phyloP scores from a whole-genome alignment of 2,888 invertebrate species.

The Psylliodes chrysocephalus region DNA sequence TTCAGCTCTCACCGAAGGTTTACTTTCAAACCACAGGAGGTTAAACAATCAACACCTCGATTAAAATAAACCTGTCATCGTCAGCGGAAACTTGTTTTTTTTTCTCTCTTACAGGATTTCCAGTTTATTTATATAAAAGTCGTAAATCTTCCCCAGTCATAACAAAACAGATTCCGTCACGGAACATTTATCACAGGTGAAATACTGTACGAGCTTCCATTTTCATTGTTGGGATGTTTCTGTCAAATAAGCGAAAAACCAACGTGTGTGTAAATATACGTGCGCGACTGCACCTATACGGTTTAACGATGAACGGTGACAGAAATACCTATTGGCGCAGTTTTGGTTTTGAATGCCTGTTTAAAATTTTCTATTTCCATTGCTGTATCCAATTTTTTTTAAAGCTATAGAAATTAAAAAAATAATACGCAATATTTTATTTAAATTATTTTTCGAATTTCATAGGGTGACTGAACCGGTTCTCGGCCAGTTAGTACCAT shows the following conservation, averaged over 20 bases:
- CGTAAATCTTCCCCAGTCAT: conserved; percentile 44
- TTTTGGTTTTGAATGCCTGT: not conserved
- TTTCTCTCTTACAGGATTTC: conserved; percentile 27
- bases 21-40: conserved; percentile 47
- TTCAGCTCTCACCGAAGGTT: conserved; percentile 44
- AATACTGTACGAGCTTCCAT: conserved; percentile 39
- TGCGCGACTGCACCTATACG: conserved; percentile 36
- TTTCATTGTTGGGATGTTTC: conserved; percentile 43
- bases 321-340: not conserved
- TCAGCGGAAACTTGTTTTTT: conserved; percentile 37
- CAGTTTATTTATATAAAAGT: conserved; percentile 48
- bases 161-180: conserved; percentile 43
- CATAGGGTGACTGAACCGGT: too few species aligned
- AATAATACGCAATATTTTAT: too few species aligned
- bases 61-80: conserved; percentile 48
- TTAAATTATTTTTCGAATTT: too few species aligned
- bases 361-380: too few species aligned
- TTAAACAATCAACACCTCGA: conserved; percentile 43
- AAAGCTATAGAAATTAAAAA: too few species aligned
- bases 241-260: conserved; percentile 41
- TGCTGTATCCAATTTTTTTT: too few species aligned
- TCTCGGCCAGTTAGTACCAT: too few species aligned
- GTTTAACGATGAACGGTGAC: conserved; percentile 38
- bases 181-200: conserved; percentile 49
- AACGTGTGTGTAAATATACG: not conserved